Evolutionary conservation across 35 echinoderm and acorn worm species (phyloP), one percentile per base, ranked within the genome.

Genomic region (Eucidaris tribuloides): DNA sequence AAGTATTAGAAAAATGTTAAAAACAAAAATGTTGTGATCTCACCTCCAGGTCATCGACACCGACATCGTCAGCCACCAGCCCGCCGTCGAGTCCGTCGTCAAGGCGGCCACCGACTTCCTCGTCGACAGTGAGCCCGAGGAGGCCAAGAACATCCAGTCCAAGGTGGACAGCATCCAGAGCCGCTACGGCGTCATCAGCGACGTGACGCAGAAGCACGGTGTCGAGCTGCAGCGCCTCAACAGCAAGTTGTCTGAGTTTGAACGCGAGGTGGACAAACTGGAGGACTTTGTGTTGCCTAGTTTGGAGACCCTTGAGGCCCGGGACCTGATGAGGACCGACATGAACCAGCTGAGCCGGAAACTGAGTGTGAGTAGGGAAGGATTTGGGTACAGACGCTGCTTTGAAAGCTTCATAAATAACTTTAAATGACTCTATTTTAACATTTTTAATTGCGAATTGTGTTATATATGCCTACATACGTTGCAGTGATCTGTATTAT

Each of bases 241-340:
- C 31, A 59, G 48, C 39, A 97, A 93, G 71, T 36, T 99, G 82
- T 71, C 56, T 24, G 91, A 99, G 56, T 93, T 99, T 84, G 90
- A 93, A 70, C 43, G 72, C 19, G 87, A 99, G 83, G 87, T 93
- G 4, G 96, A 99, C 83, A 58, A 87, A n/a, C 83, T 99, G 42
- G 96, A 99, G 65, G 89, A 93, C 62, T 99, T 91, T 91, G 76
- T 93, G 58, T 63, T 99, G 5, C 96, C 90, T 24, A 78, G 65
- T 18, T 62, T 99, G 0, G 91, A 99, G 72, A 66, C 82, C 14
- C 80, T 99, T 27, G 96, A 99, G 57, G 68, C 49, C 1, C 82
- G 58, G 37, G 88, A 93, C 50, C 40, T 94, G 59, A 94, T 94
- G 92, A 90, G 79, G 39, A 88, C 50, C 58, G 92, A 94, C 9